Evolutionary conservation across 2,888 invertebrate genomes (phyloP).

Genomic region (Dryococelus australis): DNA sequence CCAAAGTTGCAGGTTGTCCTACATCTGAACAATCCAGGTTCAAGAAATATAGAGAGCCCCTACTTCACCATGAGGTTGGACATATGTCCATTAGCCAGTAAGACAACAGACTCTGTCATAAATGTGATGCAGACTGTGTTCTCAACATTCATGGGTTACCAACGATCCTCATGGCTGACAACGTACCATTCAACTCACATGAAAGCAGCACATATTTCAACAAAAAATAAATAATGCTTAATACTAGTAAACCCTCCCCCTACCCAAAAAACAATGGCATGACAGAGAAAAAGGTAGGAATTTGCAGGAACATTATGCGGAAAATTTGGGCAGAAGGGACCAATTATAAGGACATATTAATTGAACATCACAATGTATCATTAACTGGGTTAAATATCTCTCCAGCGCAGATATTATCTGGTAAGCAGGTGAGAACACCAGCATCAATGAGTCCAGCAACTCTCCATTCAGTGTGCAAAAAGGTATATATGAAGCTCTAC

Average conservation of each 20-base stretch:
- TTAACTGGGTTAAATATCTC: neutral
- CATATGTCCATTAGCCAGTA: neutral
- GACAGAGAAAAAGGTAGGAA: neutral
- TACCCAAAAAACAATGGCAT: neutral
- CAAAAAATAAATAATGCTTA: neutral
- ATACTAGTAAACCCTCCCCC: neutral
- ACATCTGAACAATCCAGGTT: neutral
- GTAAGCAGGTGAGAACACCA: neutral
- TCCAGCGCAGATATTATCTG: neutral
- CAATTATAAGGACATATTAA: neutral
- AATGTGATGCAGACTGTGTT: neutral
- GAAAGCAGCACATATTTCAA: neutral
- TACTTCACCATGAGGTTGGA: conserved; percentile 4
- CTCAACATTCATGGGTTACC: neutral
- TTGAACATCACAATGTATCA: neutral
- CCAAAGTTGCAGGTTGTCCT: neutral
- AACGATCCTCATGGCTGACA: neutral
- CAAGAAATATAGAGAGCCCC: neutral
- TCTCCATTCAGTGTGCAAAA: neutral
- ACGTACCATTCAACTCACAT: neutral
- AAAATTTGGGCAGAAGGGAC: neutral
- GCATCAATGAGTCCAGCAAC: neutral
- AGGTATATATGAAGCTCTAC: neutral
- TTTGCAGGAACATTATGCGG: neutral
- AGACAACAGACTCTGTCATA: neutral